Evolutionary conservation across 2,113 vertebrate species (phyloP), one percentile per base, ranked within the genome.

Genomic region (Thomomys bottae): DNA sequence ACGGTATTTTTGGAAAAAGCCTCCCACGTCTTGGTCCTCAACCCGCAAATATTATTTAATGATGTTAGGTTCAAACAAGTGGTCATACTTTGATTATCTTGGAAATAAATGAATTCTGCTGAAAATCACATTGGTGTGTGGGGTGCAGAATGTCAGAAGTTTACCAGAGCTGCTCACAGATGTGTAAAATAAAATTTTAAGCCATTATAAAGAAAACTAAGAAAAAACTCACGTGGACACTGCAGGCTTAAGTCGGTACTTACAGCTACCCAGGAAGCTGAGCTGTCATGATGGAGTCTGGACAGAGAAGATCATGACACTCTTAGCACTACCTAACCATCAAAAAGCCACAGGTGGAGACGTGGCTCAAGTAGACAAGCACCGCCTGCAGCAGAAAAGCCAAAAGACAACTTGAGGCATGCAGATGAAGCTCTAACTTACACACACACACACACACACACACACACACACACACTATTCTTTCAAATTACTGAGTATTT

Each of bases 401-500:
- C 10, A 54, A 54, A 14, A 15, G 14, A 14, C 4, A 54, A 54
- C 49, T 54, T 54, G 49, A 54, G 49, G 15, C 49, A 11, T 15
- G 14, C 12, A 54, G 49, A 17, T 54, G 49, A 54, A 54, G 15
- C 15, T 15, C 49, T 54, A 54, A 15, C 17, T 54, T 49, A 54
- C 49, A 54, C 49, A 54, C 49, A 54, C 49, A 54, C 14, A 54
- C 49, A 18, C 49, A 54, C 49, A 54, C 49, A 18, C 15, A 54
- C 49, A 49, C 45, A 49, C 45, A 49, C 45, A 23, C 34, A 36
- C 3, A n/a, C 68, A 76, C 42, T 18, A 59, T 70, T 75, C 38
- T 83, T 79, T 82, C 21, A 78, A 36, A 32, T 83, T 92, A 11
- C 54, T 77, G 66, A 81, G 23, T 72, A 38, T 86, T 93, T 88